phyloP scores from a whole-genome alignment of 1,140 invertebrate species.

The Aphaenogaster rudis region DNA sequence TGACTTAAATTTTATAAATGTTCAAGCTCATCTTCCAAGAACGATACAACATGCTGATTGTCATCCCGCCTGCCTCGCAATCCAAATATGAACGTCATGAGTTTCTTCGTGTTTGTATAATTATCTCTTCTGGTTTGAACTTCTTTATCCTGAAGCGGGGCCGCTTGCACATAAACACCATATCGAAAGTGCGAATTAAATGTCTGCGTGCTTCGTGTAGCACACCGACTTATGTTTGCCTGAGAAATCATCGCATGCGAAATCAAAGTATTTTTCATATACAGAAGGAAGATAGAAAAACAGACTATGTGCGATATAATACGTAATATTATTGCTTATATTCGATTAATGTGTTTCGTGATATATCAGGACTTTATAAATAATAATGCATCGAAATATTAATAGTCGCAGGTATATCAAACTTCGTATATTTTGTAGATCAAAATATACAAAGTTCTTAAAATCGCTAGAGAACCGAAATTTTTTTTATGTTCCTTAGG shows the following conservation, averaged over 20 bases:
- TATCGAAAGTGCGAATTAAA: conserved; percentile 86
- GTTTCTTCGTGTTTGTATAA: conserved; percentile 86
- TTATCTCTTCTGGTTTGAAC: conserved; percentile 88
- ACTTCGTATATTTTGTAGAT: neutral
- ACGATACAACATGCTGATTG: conserved; percentile 72
- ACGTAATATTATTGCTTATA: neutral
- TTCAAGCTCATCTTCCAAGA: conserved; percentile 72
- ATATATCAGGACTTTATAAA: conserved; percentile 1
- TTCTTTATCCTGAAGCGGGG: conserved; percentile 83
- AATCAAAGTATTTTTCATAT: conserved; percentile 9
- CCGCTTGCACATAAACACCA: conserved; percentile 87
- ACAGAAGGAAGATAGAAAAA: neutral
- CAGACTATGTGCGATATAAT: neutral
- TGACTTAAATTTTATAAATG: conserved; percentile 58
- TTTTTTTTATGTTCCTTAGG: neutral
- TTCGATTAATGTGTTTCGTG: neutral
- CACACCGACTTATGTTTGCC: conserved; percentile 88
- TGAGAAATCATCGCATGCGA: conserved; percentile 73
- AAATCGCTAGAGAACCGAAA: neutral
- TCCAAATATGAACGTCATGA: conserved; percentile 87
- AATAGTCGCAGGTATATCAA: neutral
- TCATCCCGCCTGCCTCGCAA: conserved; percentile 85
- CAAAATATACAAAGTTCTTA: neutral
- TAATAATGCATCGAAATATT: conserved; percentile 6
- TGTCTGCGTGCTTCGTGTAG: conserved; percentile 89